A percentile compares a stretch with the other conserved stretches of the same genome.
Evolutionary conservation across 2,888 invertebrate species (phyloP).

Genomic region (Epiblema foenella): DNA sequence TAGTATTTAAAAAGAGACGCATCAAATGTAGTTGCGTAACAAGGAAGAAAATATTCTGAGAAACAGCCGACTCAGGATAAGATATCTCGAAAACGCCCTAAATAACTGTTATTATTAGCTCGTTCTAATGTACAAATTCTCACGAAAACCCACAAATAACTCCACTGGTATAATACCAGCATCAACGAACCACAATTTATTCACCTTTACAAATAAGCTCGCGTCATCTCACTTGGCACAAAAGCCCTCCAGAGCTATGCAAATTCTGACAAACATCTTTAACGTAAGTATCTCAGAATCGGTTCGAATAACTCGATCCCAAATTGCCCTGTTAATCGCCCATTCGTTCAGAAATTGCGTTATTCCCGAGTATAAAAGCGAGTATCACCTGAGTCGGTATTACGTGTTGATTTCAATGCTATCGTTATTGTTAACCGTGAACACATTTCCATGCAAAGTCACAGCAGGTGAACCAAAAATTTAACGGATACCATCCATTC

Average conservation of each 20-base stretch:
- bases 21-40: too few relatives aligned
- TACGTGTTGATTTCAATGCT: conserved; percentile 11
- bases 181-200: conserved; percentile 19
- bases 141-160: background rate
- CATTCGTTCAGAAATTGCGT: conserved; percentile 48
- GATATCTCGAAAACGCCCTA: too few relatives aligned
- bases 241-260: conserved; percentile 36
- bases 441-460: too few relatives aligned
- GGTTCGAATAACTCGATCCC: conserved; percentile 45
- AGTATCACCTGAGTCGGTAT: conserved; percentile 40
- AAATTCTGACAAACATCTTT: conserved; percentile 43
- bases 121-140: background rate
- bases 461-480: too few relatives aligned
- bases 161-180: conserved; percentile 7
- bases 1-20: too few relatives aligned
- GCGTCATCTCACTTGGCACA: conserved; percentile 6
- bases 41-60: too few relatives aligned
- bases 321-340: conserved; percentile 49
- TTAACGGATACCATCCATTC: too few relatives aligned
- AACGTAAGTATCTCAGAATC: conserved; percentile 38
- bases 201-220: conserved; percentile 24
- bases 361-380: conserved; percentile 45
- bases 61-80: too few relatives aligned
- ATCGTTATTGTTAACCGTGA: background rate
- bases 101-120: background rate